phyloP scores from a whole-genome alignment of 2,797 vertebrate genomes.

The Gymnothorax reevesii region DNA sequence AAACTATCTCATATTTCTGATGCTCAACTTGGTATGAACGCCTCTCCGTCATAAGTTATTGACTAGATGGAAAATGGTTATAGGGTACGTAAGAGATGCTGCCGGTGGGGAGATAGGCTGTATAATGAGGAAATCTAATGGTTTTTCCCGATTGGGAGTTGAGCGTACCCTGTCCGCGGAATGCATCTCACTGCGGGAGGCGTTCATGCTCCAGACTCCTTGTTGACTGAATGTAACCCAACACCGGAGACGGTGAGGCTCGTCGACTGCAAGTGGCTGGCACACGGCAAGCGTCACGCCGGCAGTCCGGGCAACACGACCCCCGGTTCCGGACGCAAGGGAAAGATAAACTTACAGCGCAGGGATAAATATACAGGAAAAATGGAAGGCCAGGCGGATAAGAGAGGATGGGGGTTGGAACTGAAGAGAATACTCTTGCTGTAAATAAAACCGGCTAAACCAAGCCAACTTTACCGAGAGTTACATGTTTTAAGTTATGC shows the following conservation, averaged over 20 bases:
- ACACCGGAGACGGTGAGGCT: conserved; percentile 56
- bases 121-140: neutral
- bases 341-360: conserved; percentile 58
- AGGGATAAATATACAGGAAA: conserved; percentile 41
- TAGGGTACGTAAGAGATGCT: neutral
- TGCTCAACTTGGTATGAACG: neutral
- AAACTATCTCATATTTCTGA: neutral
- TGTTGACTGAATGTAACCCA: conserved; percentile 61
- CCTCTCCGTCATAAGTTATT: neutral
- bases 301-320: conserved; percentile 47
- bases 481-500: neutral
- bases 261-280: conserved; percentile 64
- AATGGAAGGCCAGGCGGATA: conserved; percentile 34
- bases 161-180: conserved; percentile 39
- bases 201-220: conserved; percentile 58
- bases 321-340: conserved; percentile 51
- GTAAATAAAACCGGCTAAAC: conserved; percentile 8
- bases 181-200: conserved; percentile 49
- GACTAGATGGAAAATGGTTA: conserved; percentile 1
- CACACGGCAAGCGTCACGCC: conserved; percentile 67
- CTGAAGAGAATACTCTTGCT: conserved; percentile 6
- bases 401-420: conserved; percentile 34
- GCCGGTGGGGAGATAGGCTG: neutral
- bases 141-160: conserved; percentile 23
- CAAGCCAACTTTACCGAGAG: conserved; percentile 6